Conservation (phyloP, 2,888 invertebrate species). For the Seira sanloemensis region DNA sequence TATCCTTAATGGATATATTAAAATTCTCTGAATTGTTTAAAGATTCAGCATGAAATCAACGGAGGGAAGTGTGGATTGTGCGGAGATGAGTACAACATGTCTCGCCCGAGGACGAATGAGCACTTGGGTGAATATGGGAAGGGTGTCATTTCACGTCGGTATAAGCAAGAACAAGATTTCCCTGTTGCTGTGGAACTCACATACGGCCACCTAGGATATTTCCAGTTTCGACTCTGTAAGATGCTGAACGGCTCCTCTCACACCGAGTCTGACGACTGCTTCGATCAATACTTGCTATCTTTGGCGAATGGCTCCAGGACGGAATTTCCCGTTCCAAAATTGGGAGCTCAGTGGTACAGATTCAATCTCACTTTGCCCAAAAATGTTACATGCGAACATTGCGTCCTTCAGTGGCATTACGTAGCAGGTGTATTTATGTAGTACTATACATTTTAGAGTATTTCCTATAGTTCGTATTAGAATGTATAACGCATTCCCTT, state of each 20-base stretch:
- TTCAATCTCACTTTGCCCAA: constrained; percentile 53
- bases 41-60: constrained; percentile 41
- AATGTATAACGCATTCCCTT: too few relatives aligned
- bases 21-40: background rate
- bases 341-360: constrained; percentile 47
- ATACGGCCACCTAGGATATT: constrained; percentile 56
- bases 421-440: constrained; percentile 54
- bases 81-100: constrained; percentile 88
- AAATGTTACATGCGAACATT: constrained; percentile 59
- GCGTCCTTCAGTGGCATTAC: constrained; percentile 68
- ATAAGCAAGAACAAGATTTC: constrained; percentile 45
- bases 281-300: constrained; percentile 59
- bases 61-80: constrained; percentile 79
- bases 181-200: constrained; percentile 56
- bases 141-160: constrained; percentile 81
- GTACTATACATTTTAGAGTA: too few relatives aligned
- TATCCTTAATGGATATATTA: too few relatives aligned
- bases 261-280: constrained; percentile 56
- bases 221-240: constrained; percentile 63
- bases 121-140: constrained; percentile 91
- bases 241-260: constrained; percentile 26
- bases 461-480: too few relatives aligned
- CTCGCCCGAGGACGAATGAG: constrained; percentile 87
- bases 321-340: constrained; percentile 43
- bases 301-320: constrained; percentile 46